Evolutionary conservation across 2,888 invertebrate genomes (phyloP).

Genomic region (Chorisops tibialis): DNA sequence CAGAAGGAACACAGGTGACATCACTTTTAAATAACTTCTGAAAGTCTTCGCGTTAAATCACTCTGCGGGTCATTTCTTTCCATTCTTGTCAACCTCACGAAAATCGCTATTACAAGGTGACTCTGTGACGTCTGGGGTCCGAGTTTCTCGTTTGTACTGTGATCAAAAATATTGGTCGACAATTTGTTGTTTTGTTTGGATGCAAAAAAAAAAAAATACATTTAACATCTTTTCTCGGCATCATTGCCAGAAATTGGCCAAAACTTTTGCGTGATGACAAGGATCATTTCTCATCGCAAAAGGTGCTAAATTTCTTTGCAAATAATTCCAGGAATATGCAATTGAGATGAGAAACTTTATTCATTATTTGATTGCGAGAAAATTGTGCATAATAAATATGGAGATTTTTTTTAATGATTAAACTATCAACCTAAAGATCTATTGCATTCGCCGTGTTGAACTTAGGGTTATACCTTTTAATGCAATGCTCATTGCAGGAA

Average conservation of each 20-base stretch:
- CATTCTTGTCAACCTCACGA: slow-evolving; percentile 6
- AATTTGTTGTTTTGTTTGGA: neutral
- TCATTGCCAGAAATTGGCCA: slow-evolving; percentile 4
- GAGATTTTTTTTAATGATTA: no score
- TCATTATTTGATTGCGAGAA: no score
- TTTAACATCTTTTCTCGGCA: neutral
- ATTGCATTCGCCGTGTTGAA: no score
- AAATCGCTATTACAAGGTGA: neutral
- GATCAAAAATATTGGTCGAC: neutral
- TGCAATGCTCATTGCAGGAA: no score
- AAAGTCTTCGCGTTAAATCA: slow-evolving; percentile 22
- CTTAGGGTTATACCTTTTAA: no score
- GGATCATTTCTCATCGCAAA: slow-evolving; percentile 9
- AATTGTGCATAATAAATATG: no score
- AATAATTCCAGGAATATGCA: slow-evolving; percentile 9
- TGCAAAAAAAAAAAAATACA: slow-evolving; percentile 4
- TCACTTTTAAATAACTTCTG: slow-evolving; percentile 27
- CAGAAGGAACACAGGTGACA: slow-evolving; percentile 11
- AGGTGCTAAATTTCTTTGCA: slow-evolving; percentile 19
- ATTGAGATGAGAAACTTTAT: slow-evolving; percentile 11
- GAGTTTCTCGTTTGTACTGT: neutral
- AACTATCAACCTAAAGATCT: no score
- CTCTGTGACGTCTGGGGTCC: neutral
- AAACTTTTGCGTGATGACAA: slow-evolving; percentile 10
- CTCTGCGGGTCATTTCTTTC: slow-evolving; percentile 23